These are phyloP conservation scores for Nemoura dubitans DNA, from an alignment of 2,888 invertebrate genomes.

Conservation along the genomic window DNA sequence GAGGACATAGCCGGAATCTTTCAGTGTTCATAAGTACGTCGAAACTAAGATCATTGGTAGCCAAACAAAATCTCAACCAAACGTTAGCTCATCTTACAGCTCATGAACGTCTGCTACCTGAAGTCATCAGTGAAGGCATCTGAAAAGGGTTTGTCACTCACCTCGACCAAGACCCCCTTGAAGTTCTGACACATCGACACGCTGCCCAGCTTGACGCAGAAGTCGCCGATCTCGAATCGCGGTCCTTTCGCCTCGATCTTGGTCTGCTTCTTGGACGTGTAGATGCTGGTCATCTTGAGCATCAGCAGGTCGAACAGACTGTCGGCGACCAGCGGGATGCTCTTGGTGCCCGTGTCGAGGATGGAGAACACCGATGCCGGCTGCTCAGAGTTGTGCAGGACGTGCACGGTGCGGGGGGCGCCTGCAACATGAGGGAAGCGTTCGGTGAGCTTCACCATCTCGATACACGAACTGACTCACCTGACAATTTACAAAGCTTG, in stretches of 20 bases:
- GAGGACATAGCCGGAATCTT: too few relatives aligned
- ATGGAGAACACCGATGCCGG: slow-evolving; percentile 94
- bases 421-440: slow-evolving; percentile 62
- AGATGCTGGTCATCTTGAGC: slow-evolving; percentile 87
- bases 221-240: slow-evolving; percentile 88
- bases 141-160: slow-evolving; percentile 58
- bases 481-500: too few relatives aligned
- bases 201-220: slow-evolving; percentile 91
- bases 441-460: neutral
- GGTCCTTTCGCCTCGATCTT: slow-evolving; percentile 91
- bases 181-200: slow-evolving; percentile 93
- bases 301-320: slow-evolving; percentile 90
- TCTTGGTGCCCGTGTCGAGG: slow-evolving; percentile 85
- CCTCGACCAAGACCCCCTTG: slow-evolving; percentile 92
- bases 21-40: too few relatives aligned
- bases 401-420: slow-evolving; percentile 83
- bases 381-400: slow-evolving; percentile 95
- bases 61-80: too few relatives aligned
- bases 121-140: too few relatives aligned
- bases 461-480: too few relatives aligned
- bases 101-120: too few relatives aligned
- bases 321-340: slow-evolving; percentile 89
- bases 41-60: too few relatives aligned
- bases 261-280: slow-evolving; percentile 88
- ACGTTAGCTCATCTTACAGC: too few relatives aligned